Conservation (phyloP, 2,888 invertebrate species). For the Stenodema calcarata region DNA sequence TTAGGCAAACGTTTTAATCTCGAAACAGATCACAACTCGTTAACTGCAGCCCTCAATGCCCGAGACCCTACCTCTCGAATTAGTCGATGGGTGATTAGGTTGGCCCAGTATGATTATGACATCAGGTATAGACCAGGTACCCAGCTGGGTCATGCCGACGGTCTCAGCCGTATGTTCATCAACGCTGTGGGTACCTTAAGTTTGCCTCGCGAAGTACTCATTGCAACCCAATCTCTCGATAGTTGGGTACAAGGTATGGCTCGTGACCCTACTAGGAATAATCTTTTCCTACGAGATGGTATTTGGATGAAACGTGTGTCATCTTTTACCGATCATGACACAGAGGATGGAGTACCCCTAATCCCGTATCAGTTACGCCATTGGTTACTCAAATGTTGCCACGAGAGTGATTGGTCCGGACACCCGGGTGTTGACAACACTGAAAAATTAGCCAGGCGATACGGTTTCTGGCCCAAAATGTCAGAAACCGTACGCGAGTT, state of each 20-base stretch:
- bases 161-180: not conserved
- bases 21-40: not conserved
- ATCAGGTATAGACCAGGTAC: not conserved
- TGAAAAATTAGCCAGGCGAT: not conserved
- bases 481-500: not conserved
- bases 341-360: not conserved
- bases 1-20: not conserved
- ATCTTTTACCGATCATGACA: rapidly evolving
- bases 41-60: not conserved
- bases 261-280: not conserved
- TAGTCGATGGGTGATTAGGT: not conserved
- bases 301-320: not conserved
- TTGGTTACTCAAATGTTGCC: not conserved
- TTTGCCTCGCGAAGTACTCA: not conserved
- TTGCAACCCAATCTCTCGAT: not conserved
- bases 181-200: not conserved
- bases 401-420: not conserved
- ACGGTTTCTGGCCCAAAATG: not conserved
- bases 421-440: not conserved
- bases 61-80: not conserved
- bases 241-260: not conserved
- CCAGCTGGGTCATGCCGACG: not conserved
- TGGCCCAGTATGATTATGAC: not conserved
- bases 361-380: not conserved
- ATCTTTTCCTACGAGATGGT: not conserved